Conservation (phyloP, 1,140 invertebrate genomes). For the Aphidius gifuensis region DNA sequence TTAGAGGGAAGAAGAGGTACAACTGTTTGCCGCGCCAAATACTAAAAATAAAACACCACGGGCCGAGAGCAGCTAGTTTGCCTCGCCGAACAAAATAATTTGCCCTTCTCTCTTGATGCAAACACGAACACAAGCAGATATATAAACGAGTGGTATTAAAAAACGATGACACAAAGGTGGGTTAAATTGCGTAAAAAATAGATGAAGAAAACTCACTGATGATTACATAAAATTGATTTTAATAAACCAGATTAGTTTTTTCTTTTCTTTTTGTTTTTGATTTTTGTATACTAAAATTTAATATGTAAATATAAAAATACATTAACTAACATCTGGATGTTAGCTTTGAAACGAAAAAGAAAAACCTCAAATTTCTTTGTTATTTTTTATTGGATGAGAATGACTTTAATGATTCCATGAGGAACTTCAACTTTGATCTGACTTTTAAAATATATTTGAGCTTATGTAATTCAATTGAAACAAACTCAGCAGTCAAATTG, state of each 20-base stretch:
- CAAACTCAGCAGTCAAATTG: no score
- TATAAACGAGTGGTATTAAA: conserved; percentile 19
- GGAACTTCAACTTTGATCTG: no score
- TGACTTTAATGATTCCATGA: no score
- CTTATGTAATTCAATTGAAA: no score
- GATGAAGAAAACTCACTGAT: conserved; percentile 13
- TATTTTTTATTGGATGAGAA: no score
- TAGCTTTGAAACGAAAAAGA: no score
- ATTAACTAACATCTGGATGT: no score
- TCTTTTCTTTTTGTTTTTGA: no score
- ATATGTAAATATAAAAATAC: no score
- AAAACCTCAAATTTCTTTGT: no score
- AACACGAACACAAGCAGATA: conserved; percentile 15
- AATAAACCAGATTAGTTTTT: background rate
- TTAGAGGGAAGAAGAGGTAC: conserved; percentile 28
- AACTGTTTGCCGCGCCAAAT: conserved; percentile 46
- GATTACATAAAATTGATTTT: conserved; percentile 38
- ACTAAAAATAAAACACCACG: conserved; percentile 50
- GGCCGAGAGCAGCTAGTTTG: conserved; percentile 19
- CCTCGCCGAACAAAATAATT: conserved; percentile 26
- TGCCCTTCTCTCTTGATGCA: conserved; percentile 30
- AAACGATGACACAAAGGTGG: conserved; percentile 10
- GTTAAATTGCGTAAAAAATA: background rate
- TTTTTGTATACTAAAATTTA: no score
- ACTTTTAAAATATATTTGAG: no score